Evolutionary conservation across 2,113 vertebrate species (phyloP).

Genomic region (Dasyornis broadbenti): DNA sequence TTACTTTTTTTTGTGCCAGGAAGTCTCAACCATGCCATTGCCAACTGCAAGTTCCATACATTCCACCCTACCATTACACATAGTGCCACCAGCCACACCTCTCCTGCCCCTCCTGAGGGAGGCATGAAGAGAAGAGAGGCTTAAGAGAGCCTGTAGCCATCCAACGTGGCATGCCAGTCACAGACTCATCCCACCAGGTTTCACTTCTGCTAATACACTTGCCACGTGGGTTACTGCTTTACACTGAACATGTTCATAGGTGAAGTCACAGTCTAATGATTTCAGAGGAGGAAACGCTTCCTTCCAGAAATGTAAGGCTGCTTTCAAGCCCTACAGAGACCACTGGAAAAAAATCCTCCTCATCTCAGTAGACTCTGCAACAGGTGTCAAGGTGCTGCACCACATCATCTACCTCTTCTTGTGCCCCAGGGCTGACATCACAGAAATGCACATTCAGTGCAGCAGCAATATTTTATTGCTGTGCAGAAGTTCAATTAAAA

Average conservation of each 20-base stretch:
- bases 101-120: too few relatives aligned
- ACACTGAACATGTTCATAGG: not conserved
- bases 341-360: not conserved
- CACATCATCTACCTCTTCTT: not conserved
- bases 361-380: not conserved
- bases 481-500: not conserved
- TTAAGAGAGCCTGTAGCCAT: not conserved
- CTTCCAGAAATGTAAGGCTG: not conserved
- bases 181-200: too few relatives aligned
- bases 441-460: not conserved
- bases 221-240: fast-evolving
- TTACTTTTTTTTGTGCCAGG: not conserved
- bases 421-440: not conserved
- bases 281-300: not conserved
- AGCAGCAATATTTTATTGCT: not conserved
- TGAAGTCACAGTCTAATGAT: not conserved
- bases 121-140: too few relatives aligned
- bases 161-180: not conserved
- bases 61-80: not conserved
- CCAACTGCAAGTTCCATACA: too few relatives aligned
- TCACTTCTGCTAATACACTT: not conserved
- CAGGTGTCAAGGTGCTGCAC: fast-evolving
- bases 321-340: not conserved
- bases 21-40: not conserved
- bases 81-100: not conserved